Evolutionary conservation across 2,113 vertebrate species (phyloP).

Genomic region (Bagarius yarrelli): DNA sequence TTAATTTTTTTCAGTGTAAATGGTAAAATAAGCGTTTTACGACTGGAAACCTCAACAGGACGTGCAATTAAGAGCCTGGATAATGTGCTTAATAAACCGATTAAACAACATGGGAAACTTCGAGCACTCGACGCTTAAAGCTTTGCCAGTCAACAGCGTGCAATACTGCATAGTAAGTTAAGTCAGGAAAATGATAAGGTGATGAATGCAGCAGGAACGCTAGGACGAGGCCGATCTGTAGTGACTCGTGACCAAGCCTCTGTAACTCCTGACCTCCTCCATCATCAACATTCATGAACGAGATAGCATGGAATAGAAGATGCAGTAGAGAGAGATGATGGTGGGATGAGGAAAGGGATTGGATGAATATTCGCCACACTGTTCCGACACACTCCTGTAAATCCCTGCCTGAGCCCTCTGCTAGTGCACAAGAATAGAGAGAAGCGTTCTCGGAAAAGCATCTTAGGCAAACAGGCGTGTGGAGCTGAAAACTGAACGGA

Average conservation of each 20-base stretch:
- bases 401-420: conserved; percentile 39
- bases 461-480: not conserved
- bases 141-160: no score
- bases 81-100: no score
- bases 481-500: not conserved
- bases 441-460: not conserved
- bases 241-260: conserved; percentile 2
- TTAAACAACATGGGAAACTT: no score
- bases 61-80: no score
- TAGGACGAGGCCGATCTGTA: conserved; percentile 4
- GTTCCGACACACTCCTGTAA: conserved; percentile 42
- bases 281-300: not conserved
- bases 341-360: conserved; percentile 34
- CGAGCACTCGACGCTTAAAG: no score
- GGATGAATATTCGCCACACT: conserved; percentile 22
- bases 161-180: no score
- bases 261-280: not conserved
- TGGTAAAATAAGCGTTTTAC: no score
- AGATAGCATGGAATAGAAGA: not conserved
- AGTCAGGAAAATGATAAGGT: not conserved
- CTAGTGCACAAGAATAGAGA: not conserved
- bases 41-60: no score
- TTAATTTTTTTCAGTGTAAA: no score
- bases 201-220: not conserved
- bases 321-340: conserved; percentile 36